Evolutionary conservation across 1,140 invertebrate species (phyloP), one percentile per base, ranked within the genome.

Genomic region (Megalonaias nervosa): DNA sequence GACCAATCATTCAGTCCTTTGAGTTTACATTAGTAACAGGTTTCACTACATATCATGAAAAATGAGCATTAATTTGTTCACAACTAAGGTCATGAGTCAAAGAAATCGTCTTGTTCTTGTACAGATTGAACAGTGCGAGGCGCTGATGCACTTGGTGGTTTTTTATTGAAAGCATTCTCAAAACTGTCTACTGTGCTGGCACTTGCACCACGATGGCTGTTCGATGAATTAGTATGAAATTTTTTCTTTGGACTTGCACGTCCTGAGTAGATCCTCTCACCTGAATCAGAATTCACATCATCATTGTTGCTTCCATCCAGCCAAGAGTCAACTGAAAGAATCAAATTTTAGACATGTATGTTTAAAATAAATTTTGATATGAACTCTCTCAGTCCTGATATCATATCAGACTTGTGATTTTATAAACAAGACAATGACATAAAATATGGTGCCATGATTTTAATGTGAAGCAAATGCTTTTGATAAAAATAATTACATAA

Each of bases 41-140:
- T 38, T 38, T 38, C 38, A 9, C 5, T 38, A 9, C 38, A 38
- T 38, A 38, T 38, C 38, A 38, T 38, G 4, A 38, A 38, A 38
- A 38, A 38, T 9, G 38, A 38, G 38, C 38, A 38, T 38, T 38
- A 38, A 38, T 38, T 38, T 38, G 26, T 26, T 26, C 38, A 55
- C 15, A 21, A 67, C 38, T 58, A 60, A 6, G 67, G 74, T 85
- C 80, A 85, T 58, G 84, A 79, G 62, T 85, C 84, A 67, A 85
- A 85, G 78, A 85, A 85, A n/a, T 85, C 84, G 62, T 85, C 84
- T 57, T 74, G 68, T 16, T 80, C 60, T 68, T n/a, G 55, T 58
- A 48, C 56, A 38, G 38, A 9, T 38, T 68, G 21, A 12, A 19
- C 19, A 23, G 60, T n/a, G 38, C 64, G 62, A 62, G 55, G 59